Evolutionary conservation across 2,888 invertebrate genomes (phyloP).

Genomic region (Melanostoma scalare): DNA sequence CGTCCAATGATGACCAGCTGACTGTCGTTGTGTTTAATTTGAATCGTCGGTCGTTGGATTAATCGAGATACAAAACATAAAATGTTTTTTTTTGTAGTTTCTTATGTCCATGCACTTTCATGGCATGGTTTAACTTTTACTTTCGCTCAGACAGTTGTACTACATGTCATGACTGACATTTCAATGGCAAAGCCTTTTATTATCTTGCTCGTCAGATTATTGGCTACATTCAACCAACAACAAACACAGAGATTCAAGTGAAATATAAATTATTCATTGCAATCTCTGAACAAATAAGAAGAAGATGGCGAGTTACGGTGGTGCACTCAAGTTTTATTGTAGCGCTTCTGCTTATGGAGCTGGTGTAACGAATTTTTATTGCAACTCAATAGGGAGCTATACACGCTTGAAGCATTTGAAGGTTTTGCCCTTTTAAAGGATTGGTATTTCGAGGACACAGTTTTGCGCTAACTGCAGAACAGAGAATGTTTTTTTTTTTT

Average conservation of each 20-base stretch:
- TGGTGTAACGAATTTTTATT: constrained; percentile 12
- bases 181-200: constrained; percentile 60
- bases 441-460: constrained; percentile 17
- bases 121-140: constrained; percentile 58
- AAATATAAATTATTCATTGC: constrained; percentile 68
- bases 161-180: constrained; percentile 60
- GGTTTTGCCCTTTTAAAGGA: constrained; percentile 26
- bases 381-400: constrained; percentile 38
- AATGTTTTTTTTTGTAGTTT: constrained; percentile 2
- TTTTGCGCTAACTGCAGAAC: constrained; percentile 13
- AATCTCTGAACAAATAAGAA: constrained; percentile 19
- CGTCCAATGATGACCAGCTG: constrained; percentile 50
- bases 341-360: constrained; percentile 39
- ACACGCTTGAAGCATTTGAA: constrained; percentile 33
- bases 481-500: constrained; percentile 22
- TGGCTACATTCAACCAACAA: constrained; percentile 3
- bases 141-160: constrained; percentile 53
- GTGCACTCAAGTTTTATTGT: constrained; percentile 38
- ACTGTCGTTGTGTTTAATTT: constrained; percentile 45
- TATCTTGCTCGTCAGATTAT: constrained; percentile 46
- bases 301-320: constrained; percentile 7
- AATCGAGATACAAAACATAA: not conserved
- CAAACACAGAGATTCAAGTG: constrained; percentile 36
- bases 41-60: not conserved
- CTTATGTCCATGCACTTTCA: constrained; percentile 26